These are phyloP conservation scores for Syngnathus typhle DNA, from an alignment of 2,113 vertebrate genomes.

Conservation along the genomic window DNA sequence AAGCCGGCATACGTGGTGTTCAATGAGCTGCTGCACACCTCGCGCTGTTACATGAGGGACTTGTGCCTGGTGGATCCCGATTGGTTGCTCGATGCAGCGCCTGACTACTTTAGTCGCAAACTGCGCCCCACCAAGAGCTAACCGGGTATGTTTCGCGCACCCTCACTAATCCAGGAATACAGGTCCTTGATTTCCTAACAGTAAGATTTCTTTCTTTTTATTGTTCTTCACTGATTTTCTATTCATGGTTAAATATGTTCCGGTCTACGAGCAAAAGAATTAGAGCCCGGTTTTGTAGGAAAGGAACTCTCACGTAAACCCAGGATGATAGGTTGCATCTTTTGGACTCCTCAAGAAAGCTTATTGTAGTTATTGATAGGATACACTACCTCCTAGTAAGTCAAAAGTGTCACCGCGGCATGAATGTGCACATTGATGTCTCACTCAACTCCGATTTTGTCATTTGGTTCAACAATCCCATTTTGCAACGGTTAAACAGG, in stretches of 20 bases:
- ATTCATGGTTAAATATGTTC: background rate
- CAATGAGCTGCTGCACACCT: constrained; percentile 87
- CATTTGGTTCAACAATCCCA: background rate
- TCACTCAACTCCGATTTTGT: constrained; percentile 10
- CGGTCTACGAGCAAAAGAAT: background rate
- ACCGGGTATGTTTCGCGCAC: constrained; percentile 9
- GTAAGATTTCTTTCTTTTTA: too few species aligned
- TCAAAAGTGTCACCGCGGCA: constrained; percentile 31
- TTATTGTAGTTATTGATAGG: constrained; percentile 7
- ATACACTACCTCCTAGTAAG: constrained; percentile 48
- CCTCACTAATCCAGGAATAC: background rate
- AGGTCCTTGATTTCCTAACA: too few species aligned
- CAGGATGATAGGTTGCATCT: background rate
- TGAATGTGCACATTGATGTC: constrained; percentile 27
- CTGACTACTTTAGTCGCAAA: constrained; percentile 83
- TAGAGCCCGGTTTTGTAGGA: background rate
- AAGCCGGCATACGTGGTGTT: constrained; percentile 85
- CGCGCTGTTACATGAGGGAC: constrained; percentile 90
- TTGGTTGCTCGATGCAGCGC: constrained; percentile 87
- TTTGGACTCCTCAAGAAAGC: background rate
- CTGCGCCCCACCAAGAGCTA: constrained; percentile 70
- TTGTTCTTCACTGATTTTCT: background rate
- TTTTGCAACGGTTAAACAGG: background rate
- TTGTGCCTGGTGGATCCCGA: constrained; percentile 85
- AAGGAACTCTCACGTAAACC: background rate